phyloP scores from a whole-genome alignment of 2,888 invertebrate species.

The Thecophora atra region DNA sequence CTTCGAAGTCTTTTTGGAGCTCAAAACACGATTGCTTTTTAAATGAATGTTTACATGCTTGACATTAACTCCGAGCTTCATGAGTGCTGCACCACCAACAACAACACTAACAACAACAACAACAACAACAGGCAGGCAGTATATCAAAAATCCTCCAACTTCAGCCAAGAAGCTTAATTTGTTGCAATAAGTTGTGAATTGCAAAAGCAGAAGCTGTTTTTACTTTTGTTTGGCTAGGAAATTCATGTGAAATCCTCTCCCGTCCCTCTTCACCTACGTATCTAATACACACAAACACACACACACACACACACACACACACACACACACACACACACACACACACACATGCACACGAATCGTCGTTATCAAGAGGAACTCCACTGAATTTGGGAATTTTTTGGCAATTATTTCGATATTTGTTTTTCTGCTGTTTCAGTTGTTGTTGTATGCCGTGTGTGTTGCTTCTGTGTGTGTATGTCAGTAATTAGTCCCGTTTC shows the following conservation, averaged over 20 bases:
- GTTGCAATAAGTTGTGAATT: slow-evolving; percentile 20
- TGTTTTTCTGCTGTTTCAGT: background rate
- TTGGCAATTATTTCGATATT: slow-evolving; percentile 43
- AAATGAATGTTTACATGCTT: background rate
- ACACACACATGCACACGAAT: background rate
- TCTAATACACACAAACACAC: too few relatives aligned
- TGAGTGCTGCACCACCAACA: background rate
- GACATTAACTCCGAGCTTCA: background rate
- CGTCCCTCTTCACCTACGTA: background rate
- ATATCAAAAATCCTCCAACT: background rate
- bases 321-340: slow-evolving; percentile 15
- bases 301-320: slow-evolving; percentile 6
- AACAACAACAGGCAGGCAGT: background rate
- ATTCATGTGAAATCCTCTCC: background rate
- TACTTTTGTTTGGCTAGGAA: background rate
- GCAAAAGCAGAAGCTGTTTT: too few relatives aligned
- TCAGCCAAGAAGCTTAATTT: slow-evolving; percentile 28
- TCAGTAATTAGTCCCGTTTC: slow-evolving; percentile 40
- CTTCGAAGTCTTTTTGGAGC: background rate
- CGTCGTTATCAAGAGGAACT: slow-evolving; percentile 19
- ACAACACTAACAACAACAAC: slow-evolving; percentile 15
- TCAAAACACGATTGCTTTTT: background rate
- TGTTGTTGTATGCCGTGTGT: slow-evolving; percentile 20
- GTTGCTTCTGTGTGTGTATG: slow-evolving; percentile 16
- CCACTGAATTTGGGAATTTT: slow-evolving; percentile 32